Evolutionary conservation across 2,113 vertebrate species (phyloP), one percentile per base, ranked within the genome.

Genomic region (Sinocyclocheilus anshuiensis): DNA sequence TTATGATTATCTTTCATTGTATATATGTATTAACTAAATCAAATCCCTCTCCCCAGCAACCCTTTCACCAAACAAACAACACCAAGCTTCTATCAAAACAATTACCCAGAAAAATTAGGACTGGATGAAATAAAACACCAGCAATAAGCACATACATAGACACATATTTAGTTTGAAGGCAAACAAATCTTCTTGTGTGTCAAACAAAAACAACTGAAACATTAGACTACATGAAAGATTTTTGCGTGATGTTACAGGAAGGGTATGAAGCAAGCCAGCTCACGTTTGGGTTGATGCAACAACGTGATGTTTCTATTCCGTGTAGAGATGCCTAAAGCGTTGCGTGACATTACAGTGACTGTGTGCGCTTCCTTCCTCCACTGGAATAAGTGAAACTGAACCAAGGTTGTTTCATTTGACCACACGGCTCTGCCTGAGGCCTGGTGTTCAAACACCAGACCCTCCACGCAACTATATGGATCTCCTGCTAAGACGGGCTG

Each of bases 241-340:
- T 10, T 16, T 8, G 20, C 20, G 22, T 18, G 42, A 80, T 63
- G 63, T 72, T 83, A 83, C 10, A 50, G 29, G 20, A 61, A 18
- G 48, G 81, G 39, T 53, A 20, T 77, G 42, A 80, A 50, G 22
- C 45, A 24, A 24, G 36, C 77, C 55, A 39, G 90, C 94, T 95
- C 88, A 95, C 94, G 91, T 93, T 90, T 97, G 86, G 94, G 90
- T 18, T 90, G 90, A 92, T 89, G 93, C 7, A 95, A 95, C 0
- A 99, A 94, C 0, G 94, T 97, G 91, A 99, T 94, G 90, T 98
- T 95, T 15, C 93, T 95, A 93, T 99, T 99, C 55, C 90, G 11
- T 10, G 74, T 71, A 4, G 98, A 99, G 83, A 89, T 88, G 1
- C 98, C 98, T n/a, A 97, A 0, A 22, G 94, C 96, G 77, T 99